These are phyloP conservation scores for Tachycineta bicolor DNA, from an alignment of 2,113 vertebrate species.

Conservation along the genomic window DNA sequence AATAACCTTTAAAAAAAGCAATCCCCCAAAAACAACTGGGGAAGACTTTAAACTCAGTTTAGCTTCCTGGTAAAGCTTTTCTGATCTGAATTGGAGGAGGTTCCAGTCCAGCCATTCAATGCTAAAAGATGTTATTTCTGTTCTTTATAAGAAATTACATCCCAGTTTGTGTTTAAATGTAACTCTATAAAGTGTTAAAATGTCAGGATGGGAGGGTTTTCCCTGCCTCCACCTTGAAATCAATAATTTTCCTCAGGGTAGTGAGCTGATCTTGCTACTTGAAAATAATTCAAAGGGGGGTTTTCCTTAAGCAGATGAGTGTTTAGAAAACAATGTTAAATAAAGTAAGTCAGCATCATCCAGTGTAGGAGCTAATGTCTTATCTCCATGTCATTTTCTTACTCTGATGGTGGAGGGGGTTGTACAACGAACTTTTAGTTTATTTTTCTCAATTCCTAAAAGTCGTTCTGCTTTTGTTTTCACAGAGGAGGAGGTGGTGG, in stretches of 20 bases:
- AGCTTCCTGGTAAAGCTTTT: background rate
- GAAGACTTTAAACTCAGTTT: background rate
- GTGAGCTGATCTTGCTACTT: background rate
- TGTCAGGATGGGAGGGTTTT: background rate
- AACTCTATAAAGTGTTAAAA: background rate
- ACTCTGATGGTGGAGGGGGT: background rate
- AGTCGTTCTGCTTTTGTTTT: background rate
- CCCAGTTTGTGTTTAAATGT: background rate
- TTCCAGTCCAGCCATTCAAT: background rate
- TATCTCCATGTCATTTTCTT: background rate
- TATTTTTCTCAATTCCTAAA: background rate
- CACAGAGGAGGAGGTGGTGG: constrained; percentile 77
- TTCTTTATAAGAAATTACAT: accelerated
- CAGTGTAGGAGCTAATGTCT: background rate
- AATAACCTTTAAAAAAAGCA: background rate
- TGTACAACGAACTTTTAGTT: background rate
- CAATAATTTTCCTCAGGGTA: background rate
- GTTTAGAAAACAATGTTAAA: background rate
- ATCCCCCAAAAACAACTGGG: background rate
- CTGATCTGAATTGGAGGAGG: background rate
- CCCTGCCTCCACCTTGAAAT: background rate
- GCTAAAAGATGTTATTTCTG: accelerated
- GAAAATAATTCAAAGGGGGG: background rate
- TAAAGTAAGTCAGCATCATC: background rate
- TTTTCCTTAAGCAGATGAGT: background rate